Percentiles rank a stretch among this genome's conserved stretches.
Evolutionary conservation across 1,140 invertebrate species (phyloP).

Genomic region (Pentalonia nigronervosa): DNA sequence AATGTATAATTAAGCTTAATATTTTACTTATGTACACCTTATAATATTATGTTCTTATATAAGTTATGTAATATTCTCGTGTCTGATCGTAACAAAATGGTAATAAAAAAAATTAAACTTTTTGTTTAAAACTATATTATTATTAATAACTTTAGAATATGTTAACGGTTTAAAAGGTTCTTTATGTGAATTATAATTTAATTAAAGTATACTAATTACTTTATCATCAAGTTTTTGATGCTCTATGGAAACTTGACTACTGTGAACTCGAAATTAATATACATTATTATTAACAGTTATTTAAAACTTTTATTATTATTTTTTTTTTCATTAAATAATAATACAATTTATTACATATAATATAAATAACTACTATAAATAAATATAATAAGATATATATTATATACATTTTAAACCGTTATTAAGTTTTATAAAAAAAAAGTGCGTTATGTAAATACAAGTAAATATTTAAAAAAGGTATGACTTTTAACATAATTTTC

Average conservation of each 20-base stretch:
- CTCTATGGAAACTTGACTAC: background rate
- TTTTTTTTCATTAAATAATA: background rate
- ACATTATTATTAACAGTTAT: background rate
- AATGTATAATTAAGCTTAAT: background rate
- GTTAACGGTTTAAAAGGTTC: background rate
- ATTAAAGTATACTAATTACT: constrained; percentile 14
- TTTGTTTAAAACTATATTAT: background rate
- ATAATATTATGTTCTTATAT: background rate
- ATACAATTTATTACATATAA: background rate
- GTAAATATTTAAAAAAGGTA: background rate
- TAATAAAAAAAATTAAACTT: background rate
- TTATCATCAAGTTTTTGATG: background rate
- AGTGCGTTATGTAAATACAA: background rate
- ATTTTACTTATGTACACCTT: background rate
- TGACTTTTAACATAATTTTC: background rate
- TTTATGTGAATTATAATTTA: constrained; percentile 29
- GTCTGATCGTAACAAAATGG: background rate
- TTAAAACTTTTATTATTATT: background rate
- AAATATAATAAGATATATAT: background rate
- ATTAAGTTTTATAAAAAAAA: no score
- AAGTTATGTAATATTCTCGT: background rate
- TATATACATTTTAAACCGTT: background rate
- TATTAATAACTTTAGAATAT: background rate
- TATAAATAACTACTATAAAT: background rate
- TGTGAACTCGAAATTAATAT: background rate